A percentile compares a stretch with the other conserved stretches of the same genome.
These are phyloP conservation scores for Rostratula benghalensis DNA, from an alignment of 2,113 vertebrate genomes.

Conservation along the genomic window DNA sequence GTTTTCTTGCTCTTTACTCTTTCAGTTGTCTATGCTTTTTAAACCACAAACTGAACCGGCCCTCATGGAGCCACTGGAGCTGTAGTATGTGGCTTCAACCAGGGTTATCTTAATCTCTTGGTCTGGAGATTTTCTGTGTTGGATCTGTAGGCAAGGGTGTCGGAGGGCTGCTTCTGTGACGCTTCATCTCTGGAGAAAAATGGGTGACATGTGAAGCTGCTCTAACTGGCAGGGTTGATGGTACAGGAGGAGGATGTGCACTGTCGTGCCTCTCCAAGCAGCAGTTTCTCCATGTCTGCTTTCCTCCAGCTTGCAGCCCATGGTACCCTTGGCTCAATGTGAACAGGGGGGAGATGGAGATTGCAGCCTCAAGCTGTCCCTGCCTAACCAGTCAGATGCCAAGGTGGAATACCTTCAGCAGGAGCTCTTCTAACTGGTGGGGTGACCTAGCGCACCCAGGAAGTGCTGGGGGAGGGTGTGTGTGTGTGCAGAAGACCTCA, in stretches of 20 bases:
- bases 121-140: neutral
- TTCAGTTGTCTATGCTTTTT: neutral
- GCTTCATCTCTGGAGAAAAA: neutral
- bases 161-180: neutral
- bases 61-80: rapidly evolving
- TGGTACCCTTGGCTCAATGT: neutral
- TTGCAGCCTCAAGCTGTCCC: neutral
- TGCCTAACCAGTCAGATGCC: rapidly evolving
- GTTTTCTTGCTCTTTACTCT: neutral
- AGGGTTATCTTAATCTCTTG: neutral
- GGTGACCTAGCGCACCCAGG: neutral
- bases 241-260: neutral
- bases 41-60: neutral
- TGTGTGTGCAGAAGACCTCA: neutral
- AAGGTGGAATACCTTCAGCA: neutral
- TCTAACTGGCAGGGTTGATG: neutral
- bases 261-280: neutral
- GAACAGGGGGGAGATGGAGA: neutral
- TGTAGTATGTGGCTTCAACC: neutral
- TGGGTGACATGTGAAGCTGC: neutral
- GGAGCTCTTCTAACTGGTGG: neutral
- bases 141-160: neutral
- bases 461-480: neutral
- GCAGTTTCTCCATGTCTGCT: neutral
- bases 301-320: neutral